phyloP scores from a whole-genome alignment of 2,113 vertebrate species.

The Nannobrachium achirus region DNA sequence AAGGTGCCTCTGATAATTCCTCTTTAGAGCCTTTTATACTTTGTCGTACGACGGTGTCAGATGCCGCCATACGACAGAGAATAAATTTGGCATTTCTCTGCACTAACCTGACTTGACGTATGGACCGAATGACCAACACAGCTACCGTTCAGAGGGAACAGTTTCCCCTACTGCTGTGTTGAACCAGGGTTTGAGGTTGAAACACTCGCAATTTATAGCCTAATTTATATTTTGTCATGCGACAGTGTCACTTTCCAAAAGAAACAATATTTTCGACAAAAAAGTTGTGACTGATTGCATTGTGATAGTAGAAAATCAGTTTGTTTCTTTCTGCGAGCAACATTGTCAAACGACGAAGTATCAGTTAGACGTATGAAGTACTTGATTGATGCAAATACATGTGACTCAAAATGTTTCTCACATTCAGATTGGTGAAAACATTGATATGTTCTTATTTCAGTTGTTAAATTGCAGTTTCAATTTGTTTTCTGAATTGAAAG shows the following conservation, averaged over 20 bases:
- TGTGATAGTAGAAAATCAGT: too few species aligned
- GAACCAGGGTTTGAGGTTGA: background rate
- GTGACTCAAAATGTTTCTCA: background rate
- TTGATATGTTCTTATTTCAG: conserved; percentile 22
- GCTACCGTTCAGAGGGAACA: conserved; percentile 7
- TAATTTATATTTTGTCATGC: too few species aligned
- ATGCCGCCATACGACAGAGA: too few species aligned
- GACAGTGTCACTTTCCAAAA: too few species aligned
- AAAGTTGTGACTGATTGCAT: too few species aligned
- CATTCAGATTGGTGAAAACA: background rate
- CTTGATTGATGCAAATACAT: background rate
- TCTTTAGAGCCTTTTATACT: conserved; percentile 70
- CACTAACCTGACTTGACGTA: conserved; percentile 24
- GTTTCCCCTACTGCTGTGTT: background rate
- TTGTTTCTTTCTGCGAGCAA: too few species aligned
- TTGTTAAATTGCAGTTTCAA: conserved; percentile 7
- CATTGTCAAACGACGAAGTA: too few species aligned
- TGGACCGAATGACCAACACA: conserved; percentile 31
- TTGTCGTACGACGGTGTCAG: conserved; percentile 43
- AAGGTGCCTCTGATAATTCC: conserved; percentile 82
- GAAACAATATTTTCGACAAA: too few species aligned
- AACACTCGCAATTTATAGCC: background rate
- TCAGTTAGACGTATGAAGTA: background rate
- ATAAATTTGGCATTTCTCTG: background rate
- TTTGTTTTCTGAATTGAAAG: conserved; percentile 23